Percentiles rank a stretch among this genome's conserved stretches.
These are phyloP conservation scores for Hyphantria cunea DNA, from an alignment of 1,140 invertebrate species.

Conservation along the genomic window DNA sequence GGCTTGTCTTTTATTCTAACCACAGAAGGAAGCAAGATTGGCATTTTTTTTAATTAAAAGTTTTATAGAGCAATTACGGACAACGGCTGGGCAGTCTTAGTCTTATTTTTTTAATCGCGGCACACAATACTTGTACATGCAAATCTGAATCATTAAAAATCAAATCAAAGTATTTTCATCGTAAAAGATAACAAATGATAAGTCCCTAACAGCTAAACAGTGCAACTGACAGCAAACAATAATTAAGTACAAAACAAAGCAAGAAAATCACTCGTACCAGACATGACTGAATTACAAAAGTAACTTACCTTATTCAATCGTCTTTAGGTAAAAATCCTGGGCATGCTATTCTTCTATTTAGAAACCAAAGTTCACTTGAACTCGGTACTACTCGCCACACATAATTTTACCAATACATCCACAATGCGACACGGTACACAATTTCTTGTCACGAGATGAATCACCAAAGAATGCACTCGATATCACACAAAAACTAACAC, in stretches of 20 bases:
- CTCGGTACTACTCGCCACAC: constrained; percentile 45
- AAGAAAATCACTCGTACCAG: constrained; percentile 7
- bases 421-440: constrained; percentile 57
- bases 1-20: too few species aligned
- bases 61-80: constrained; percentile 14
- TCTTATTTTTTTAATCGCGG: constrained; percentile 6
- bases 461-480: constrained; percentile 70
- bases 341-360: constrained; percentile 26
- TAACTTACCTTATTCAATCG: constrained; percentile 43
- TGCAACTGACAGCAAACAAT: constrained; percentile 5
- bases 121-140: background rate
- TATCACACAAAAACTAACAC: constrained; percentile 50
- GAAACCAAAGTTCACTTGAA: constrained; percentile 45
- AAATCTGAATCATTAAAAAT: background rate
- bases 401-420: constrained; percentile 55
- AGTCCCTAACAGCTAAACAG: constrained; percentile 6
- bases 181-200: background rate
- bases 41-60: constrained; percentile 16
- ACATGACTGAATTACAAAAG: background rate
- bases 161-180: background rate
- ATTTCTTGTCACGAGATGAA: constrained; percentile 74
- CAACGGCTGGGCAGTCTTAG: background rate
- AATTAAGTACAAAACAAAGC: constrained; percentile 4
- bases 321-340: constrained; percentile 24
- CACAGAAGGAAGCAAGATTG: background rate